phyloP scores from a whole-genome alignment of 2,888 invertebrate genomes.

The Tanytarsus gracilentus region DNA sequence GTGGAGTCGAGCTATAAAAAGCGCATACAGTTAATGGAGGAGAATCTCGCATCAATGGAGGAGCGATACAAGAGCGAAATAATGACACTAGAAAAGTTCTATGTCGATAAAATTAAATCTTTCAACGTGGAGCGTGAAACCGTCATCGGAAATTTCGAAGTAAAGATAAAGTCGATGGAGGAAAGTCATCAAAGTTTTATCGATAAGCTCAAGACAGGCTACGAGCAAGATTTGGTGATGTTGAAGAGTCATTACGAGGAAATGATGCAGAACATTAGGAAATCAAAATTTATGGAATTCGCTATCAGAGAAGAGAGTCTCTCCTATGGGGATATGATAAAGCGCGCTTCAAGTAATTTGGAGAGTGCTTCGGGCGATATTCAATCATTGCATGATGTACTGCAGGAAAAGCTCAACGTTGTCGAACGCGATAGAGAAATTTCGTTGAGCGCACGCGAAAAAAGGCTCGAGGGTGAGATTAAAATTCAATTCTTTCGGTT shows the following conservation, averaged over 20 bases:
- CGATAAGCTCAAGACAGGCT: slow-evolving; percentile 36
- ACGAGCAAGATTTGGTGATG: slow-evolving; percentile 37
- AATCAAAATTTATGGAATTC: slow-evolving; percentile 41
- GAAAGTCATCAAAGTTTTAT: slow-evolving; percentile 38
- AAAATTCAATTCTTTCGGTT: too few species aligned
- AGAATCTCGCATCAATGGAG: slow-evolving; percentile 37
- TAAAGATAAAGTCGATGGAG: slow-evolving; percentile 34
- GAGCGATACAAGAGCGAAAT: slow-evolving; percentile 38
- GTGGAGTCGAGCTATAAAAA: slow-evolving; percentile 42
- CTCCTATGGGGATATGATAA: slow-evolving; percentile 40
- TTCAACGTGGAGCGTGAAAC: slow-evolving; percentile 34
- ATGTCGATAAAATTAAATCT: slow-evolving; percentile 35
- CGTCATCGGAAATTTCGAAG: slow-evolving; percentile 35
- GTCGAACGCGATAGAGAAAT: slow-evolving; percentile 37
- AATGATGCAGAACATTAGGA: slow-evolving; percentile 39
- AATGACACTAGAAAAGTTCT: slow-evolving; percentile 35
- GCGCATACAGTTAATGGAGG: slow-evolving; percentile 39
- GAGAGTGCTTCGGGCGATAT: slow-evolving; percentile 35
- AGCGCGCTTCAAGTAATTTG: slow-evolving; percentile 39
- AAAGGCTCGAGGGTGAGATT: slow-evolving; percentile 35
- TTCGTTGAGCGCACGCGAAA: slow-evolving; percentile 37
- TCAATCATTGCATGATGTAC: slow-evolving; percentile 37
- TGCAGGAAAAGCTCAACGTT: slow-evolving; percentile 36
- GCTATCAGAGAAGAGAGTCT: slow-evolving; percentile 40
- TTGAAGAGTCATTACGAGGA: slow-evolving; percentile 36